Percentiles rank a stretch among this genome's conserved stretches.
These are phyloP conservation scores for Psix sp. DNA, from an alignment of 1,140 invertebrate species.

Conservation along the genomic window DNA sequence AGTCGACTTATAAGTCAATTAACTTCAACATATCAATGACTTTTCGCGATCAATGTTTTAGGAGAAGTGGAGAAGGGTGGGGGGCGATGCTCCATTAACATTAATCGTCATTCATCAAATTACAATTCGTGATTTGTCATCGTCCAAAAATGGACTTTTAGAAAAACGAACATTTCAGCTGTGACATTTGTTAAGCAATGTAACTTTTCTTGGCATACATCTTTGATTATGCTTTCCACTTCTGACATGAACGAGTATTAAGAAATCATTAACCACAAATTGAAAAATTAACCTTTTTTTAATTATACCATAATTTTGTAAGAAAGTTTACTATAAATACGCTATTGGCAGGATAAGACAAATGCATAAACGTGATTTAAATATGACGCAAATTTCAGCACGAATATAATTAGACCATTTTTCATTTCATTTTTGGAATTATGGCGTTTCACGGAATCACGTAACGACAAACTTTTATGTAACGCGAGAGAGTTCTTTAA, in stretches of 20 bases:
- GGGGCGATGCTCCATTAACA: constrained; percentile 26
- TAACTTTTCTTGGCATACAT: not conserved
- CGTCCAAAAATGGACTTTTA: too few relatives aligned
- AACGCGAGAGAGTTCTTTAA: constrained; percentile 3
- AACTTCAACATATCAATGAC: constrained; percentile 37
- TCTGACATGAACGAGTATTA: too few relatives aligned
- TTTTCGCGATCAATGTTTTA: constrained; percentile 20
- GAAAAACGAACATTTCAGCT: too few relatives aligned
- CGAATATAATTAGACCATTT: constrained; percentile 6
- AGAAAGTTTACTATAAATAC: too few relatives aligned
- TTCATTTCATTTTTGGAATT: constrained; percentile 11
- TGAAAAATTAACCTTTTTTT: too few relatives aligned
- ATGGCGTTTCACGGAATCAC: constrained; percentile 11
- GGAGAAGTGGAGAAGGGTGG: not conserved
- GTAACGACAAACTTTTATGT: constrained; percentile 18
- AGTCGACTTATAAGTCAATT: constrained; percentile 49
- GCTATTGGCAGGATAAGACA: too few relatives aligned
- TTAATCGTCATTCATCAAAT: constrained; percentile 33
- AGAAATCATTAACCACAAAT: too few relatives aligned
- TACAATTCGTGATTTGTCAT: constrained; percentile 11
- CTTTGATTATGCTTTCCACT: too few relatives aligned
- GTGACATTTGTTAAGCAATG: too few relatives aligned
- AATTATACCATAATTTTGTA: too few relatives aligned
- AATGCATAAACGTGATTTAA: constrained; percentile 22
- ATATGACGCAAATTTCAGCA: constrained; percentile 17